Evolutionary conservation across 2,888 invertebrate genomes (phyloP).

Genomic region (Brenthis daphne): DNA sequence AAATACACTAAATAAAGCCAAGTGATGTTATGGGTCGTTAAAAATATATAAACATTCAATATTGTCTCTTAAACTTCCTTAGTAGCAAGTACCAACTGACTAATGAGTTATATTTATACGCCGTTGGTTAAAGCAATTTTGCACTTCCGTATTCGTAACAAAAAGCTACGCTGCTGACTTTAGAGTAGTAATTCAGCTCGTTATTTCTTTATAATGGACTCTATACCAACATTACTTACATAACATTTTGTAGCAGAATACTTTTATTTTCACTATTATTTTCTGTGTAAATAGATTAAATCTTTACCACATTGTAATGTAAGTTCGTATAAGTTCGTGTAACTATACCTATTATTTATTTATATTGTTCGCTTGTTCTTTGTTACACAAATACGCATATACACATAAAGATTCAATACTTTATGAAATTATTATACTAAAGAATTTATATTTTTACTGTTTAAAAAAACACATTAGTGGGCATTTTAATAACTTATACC

Average conservation of each 20-base stretch:
- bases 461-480: too few species aligned
- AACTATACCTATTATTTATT: too few species aligned
- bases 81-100: conserved; percentile 25
- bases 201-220: conserved; percentile 46
- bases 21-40: background rate
- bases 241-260: conserved; percentile 39
- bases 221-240: conserved; percentile 45
- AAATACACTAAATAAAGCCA: background rate
- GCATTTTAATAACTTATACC: too few species aligned
- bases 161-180: conserved; percentile 44
- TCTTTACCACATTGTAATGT: background rate
- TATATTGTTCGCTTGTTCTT: too few species aligned
- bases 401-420: too few species aligned
- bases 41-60: background rate
- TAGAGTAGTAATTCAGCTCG: conserved; percentile 44
- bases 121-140: conserved; percentile 44
- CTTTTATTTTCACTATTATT: conserved; percentile 28
- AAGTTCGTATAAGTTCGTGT: background rate
- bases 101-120: conserved; percentile 43
- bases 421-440: too few species aligned
- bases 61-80: conserved; percentile 9
- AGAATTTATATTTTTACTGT: too few species aligned
- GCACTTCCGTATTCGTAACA: conserved; percentile 52
- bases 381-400: too few species aligned
- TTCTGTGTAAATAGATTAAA: conserved; percentile 18